phyloP scores from a whole-genome alignment of 2,113 vertebrate species.

The Malurus cyaneus region DNA sequence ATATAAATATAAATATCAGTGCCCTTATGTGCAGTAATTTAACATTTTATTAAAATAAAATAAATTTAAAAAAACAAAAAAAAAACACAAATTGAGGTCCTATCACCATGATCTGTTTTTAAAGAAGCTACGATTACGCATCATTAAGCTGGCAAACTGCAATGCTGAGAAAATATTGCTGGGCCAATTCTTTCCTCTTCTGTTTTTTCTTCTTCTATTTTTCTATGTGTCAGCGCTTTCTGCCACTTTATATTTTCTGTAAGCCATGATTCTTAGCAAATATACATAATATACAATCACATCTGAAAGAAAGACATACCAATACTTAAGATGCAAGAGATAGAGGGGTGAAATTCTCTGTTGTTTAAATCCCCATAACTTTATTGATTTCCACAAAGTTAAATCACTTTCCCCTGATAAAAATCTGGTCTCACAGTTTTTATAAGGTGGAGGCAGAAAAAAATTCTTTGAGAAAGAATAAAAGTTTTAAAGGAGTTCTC shows the following conservation, averaged over 20 bases:
- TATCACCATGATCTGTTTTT: background rate
- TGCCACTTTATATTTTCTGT: background rate
- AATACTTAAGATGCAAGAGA: background rate
- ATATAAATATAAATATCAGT: too few relatives aligned
- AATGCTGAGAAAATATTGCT: background rate
- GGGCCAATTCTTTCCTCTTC: background rate
- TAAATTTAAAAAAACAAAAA: background rate
- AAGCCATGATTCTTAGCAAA: background rate
- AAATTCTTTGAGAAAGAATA: background rate
- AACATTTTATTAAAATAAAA: background rate
- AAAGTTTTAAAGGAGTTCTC: background rate
- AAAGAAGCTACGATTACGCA: background rate
- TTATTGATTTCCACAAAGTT: background rate
- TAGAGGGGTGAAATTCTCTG: background rate
- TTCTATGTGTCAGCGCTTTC: background rate
- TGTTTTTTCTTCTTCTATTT: background rate
- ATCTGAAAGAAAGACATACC: background rate
- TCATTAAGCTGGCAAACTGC: background rate
- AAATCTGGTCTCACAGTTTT: background rate
- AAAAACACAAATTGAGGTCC: background rate
- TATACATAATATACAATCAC: rapidly evolving
- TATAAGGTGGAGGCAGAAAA: background rate
- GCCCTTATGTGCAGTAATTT: slow-evolving; percentile 21
- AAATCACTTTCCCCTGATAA: background rate
- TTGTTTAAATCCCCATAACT: background rate